Conservation (phyloP, 2,888 invertebrate species). For the Graphium colonna region DNA sequence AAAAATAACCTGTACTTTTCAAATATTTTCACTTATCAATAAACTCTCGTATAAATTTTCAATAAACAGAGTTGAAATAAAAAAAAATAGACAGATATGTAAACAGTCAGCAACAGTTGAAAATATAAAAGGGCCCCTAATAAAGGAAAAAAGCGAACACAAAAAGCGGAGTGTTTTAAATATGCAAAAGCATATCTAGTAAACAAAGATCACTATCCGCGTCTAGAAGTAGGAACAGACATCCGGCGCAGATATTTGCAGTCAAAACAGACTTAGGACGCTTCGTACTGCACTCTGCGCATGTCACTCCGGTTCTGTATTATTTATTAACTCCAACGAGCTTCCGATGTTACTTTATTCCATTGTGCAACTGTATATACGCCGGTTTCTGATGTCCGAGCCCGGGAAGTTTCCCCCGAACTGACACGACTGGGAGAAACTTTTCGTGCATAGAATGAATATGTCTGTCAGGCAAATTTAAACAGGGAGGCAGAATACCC, state of each 20-base stretch:
- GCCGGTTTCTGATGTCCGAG: conserved; percentile 70
- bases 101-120: no score
- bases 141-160: neutral
- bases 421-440: conserved; percentile 70
- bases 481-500: conserved; percentile 65
- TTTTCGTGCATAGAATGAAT: conserved; percentile 78
- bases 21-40: no score
- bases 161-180: conserved; percentile 12
- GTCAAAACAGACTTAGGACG: conserved; percentile 72
- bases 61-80: no score
- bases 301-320: conserved; percentile 73
- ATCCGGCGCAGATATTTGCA: conserved; percentile 73
- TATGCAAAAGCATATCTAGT: conserved; percentile 25
- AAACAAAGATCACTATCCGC: conserved; percentile 28
- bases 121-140: neutral
- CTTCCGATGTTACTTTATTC: conserved; percentile 79
- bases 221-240: conserved; percentile 39
- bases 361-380: conserved; percentile 71
- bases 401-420: conserved; percentile 58
- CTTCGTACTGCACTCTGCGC: conserved; percentile 62
- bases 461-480: conserved; percentile 70
- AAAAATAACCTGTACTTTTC: no score
- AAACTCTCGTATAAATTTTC: no score
- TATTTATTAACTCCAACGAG: conserved; percentile 79
- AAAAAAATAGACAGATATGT: no score